A percentile compares a stretch with the other conserved stretches of the same genome.
These are phyloP conservation scores for Teleopsis dalmanni DNA, from an alignment of 1,140 invertebrate species.

Conservation along the genomic window DNA sequence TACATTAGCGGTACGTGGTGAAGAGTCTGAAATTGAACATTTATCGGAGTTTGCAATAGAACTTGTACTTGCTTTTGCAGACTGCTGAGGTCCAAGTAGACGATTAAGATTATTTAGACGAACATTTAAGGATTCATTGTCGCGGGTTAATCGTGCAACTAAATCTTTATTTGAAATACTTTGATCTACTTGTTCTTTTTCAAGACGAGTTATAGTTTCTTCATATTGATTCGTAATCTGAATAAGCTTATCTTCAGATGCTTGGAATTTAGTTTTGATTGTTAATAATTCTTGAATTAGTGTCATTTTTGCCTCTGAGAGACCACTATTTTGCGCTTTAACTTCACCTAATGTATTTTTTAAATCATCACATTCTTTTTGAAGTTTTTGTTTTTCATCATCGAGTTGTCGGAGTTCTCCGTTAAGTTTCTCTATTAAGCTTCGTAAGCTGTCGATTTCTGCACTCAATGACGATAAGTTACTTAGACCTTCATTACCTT, in stretches of 20 bases:
- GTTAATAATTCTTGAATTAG: slow-evolving; percentile 50
- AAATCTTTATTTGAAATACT: slow-evolving; percentile 56
- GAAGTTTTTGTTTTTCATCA: slow-evolving; percentile 57
- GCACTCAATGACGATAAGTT: slow-evolving; percentile 43
- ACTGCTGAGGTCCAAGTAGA: slow-evolving; percentile 63
- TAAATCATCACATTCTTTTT: slow-evolving; percentile 62
- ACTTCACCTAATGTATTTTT: slow-evolving; percentile 61
- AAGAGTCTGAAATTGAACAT: slow-evolving; percentile 65
- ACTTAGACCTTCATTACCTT: slow-evolving; percentile 32
- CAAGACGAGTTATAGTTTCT: slow-evolving; percentile 58
- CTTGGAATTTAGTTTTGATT: slow-evolving; percentile 26
- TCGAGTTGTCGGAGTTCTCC: slow-evolving; percentile 51
- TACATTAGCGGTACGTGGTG: slow-evolving; percentile 79
- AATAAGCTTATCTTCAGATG: slow-evolving; percentile 52
- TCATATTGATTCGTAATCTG: slow-evolving; percentile 60
- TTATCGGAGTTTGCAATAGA: slow-evolving; percentile 55
- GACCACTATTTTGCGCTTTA: slow-evolving; percentile 59
- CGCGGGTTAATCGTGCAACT: slow-evolving; percentile 54
- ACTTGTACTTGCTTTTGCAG: slow-evolving; percentile 59
- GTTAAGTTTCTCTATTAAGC: slow-evolving; percentile 56
- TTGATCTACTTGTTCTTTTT: slow-evolving; percentile 68
- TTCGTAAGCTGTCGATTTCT: slow-evolving; percentile 45
- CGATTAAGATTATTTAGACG: slow-evolving; percentile 68
- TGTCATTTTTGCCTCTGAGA: slow-evolving; percentile 59
- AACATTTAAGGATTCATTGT: slow-evolving; percentile 67